Evolutionary conservation across 2,113 vertebrate species (phyloP).

Genomic region (Illadopsis cleaveri): DNA sequence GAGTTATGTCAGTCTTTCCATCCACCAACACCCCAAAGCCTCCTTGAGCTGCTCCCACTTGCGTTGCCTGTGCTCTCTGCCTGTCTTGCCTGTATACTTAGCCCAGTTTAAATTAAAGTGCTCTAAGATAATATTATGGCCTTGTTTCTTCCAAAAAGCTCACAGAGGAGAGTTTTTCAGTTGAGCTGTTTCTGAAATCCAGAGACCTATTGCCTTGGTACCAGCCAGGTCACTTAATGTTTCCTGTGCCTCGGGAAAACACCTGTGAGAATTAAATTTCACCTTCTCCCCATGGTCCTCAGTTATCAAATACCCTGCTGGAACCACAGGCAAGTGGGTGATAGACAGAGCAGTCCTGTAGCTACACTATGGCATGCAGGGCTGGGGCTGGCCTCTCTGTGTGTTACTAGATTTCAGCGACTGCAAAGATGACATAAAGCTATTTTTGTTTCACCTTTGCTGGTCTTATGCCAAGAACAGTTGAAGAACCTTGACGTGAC

Average conservation of each 20-base stretch:
- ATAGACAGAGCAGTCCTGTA: background rate
- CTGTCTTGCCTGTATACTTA: background rate
- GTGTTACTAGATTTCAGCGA: background rate
- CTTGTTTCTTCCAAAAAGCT: background rate
- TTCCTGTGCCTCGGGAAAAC: background rate
- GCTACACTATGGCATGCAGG: background rate
- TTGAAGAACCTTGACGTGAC: background rate
- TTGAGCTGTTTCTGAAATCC: background rate
- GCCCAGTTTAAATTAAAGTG: background rate
- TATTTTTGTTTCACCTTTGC: conserved; percentile 8
- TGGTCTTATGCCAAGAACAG: conserved; percentile 8
- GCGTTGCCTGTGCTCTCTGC: background rate
- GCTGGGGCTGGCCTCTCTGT: background rate
- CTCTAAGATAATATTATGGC: background rate
- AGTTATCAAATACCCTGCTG: background rate
- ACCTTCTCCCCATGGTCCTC: background rate
- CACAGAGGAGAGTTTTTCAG: background rate
- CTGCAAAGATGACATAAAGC: background rate
- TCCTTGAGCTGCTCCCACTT: background rate
- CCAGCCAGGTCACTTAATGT: background rate
- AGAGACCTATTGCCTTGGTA: background rate
- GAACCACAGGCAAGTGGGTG: background rate
- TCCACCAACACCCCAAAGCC: background rate
- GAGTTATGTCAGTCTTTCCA: background rate
- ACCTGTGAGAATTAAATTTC: background rate